Conservation (phyloP, 2,888 invertebrate species). For the Agapostemon virescens region DNA sequence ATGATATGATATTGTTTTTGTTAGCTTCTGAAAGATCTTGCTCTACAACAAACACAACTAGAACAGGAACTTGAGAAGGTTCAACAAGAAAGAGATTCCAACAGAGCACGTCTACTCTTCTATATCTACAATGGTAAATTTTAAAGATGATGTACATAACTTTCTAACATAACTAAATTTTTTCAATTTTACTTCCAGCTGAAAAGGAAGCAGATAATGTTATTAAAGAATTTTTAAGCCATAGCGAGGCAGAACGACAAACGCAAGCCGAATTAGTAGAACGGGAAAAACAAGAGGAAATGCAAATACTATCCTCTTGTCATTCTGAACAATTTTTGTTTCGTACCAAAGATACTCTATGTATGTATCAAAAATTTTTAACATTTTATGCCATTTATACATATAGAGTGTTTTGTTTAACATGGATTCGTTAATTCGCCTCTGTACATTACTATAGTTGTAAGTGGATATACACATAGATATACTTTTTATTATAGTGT, state of each 20-base stretch:
- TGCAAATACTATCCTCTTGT: slow-evolving; percentile 84
- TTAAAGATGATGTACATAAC: slow-evolving; percentile 4
- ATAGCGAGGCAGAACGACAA: slow-evolving; percentile 84
- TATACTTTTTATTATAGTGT: slow-evolving; percentile 77
- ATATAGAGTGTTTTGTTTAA: no score
- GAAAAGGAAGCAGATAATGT: slow-evolving; percentile 86
- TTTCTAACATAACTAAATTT: slow-evolving; percentile 8
- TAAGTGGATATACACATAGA: slow-evolving; percentile 1
- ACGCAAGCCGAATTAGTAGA: slow-evolving; percentile 83
- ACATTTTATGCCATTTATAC: not conserved
- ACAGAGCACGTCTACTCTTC: slow-evolving; percentile 73
- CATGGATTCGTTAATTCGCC: no score
- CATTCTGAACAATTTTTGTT: slow-evolving; percentile 81
- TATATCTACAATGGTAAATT: slow-evolving; percentile 74
- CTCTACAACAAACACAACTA: slow-evolving; percentile 85
- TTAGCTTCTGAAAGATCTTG: slow-evolving; percentile 82
- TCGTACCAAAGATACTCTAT: slow-evolving; percentile 85
- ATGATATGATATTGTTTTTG: slow-evolving; percentile 43
- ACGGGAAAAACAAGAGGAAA: slow-evolving; percentile 86
- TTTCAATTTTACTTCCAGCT: slow-evolving; percentile 75
- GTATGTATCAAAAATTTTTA: slow-evolving; percentile 70
- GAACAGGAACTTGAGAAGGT: slow-evolving; percentile 86
- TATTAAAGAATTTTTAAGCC: slow-evolving; percentile 85
- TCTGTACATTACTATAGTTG: not conserved
- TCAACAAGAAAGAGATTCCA: slow-evolving; percentile 85